Base-by-base conservation (phyloP, 2,113 vertebrate genomes). In the Spermophilus dauricus region DNA sequence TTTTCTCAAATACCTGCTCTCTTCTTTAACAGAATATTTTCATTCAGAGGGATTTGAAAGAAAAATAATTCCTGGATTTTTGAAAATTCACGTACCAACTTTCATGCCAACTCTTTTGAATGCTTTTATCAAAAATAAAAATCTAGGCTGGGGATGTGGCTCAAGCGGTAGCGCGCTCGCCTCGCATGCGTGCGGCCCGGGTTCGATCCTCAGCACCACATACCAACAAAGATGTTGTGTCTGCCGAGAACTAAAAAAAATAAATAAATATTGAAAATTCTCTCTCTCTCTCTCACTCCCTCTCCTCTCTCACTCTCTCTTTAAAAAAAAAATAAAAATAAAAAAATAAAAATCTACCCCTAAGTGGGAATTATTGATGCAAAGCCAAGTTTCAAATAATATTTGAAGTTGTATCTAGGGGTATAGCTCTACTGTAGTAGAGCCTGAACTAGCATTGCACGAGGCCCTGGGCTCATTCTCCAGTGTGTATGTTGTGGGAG, bases 21-120 rank as follows among this genome's bases (percentile, higher is more conserved):
- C 1, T 92, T 45, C 20, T 94, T 89, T 92, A 83, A 42, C n/a
- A 88, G 42, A 75, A 61, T 89, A 86, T 75, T 91, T 96, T 95
- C 8, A 61, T 88, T 95, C 86, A 95, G 93, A 97, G 18, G 24
- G 30, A 76, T 81, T 93, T 91, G 67, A 95, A 97, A 97, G 86
- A 83, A 94, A 88, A 96, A 85, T 93, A 1, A 67, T 93, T 83
- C 18, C 37, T 93, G 65, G 94, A 91, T 92, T 85, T 22, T 73
- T 97, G 95, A 65, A 96, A 96, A 28, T 88, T 97, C 32, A 70
- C 20, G 56, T 96, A 42, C 4, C 14, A 95, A 78, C 39, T 94
- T 92, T 92, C 39, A 89, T 89, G 81, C 17, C 37, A 96, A 77
- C 28, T 91, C 5, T 89, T 91, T 89, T 76, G 70, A 95, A 90